Evolutionary conservation across 2,888 invertebrate genomes (phyloP).

Genomic region (Stenodera caucasica): DNA sequence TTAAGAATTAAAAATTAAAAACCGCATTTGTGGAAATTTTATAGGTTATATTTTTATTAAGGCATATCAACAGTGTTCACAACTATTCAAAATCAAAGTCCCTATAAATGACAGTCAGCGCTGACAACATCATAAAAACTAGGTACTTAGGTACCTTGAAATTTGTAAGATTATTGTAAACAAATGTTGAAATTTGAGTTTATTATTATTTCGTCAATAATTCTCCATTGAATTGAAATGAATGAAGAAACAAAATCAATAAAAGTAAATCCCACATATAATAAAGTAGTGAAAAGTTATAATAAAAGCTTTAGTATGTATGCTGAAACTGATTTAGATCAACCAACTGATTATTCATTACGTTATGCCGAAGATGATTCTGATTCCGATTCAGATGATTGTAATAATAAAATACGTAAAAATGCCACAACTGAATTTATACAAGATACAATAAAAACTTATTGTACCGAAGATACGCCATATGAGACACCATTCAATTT

Average conservation of each 20-base stretch:
- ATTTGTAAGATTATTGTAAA: background rate
- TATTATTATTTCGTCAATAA: background rate
- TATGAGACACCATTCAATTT: constrained; percentile 79
- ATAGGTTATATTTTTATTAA: background rate
- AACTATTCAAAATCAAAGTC: no score
- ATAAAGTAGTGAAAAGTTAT: constrained; percentile 19
- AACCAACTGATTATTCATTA: constrained; percentile 89
- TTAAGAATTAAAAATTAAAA: no score
- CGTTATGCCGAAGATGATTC: constrained; percentile 85
- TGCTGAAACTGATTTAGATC: constrained; percentile 88
- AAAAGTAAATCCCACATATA: constrained; percentile 8
- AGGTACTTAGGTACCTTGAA: no score
- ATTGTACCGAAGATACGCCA: constrained; percentile 88
- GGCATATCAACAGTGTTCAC: no score
- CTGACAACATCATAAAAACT: no score
- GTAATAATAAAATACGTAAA: constrained; percentile 41
- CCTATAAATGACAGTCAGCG: no score
- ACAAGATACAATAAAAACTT: constrained; percentile 84
- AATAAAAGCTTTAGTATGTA: constrained; percentile 65
- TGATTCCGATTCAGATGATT: constrained; percentile 59
- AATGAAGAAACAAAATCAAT: background rate
- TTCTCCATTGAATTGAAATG: background rate
- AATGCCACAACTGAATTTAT: constrained; percentile 52
- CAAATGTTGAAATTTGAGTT: background rate
- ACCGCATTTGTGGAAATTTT: background rate